These are phyloP conservation scores for Trichechus manatus DNA, from an alignment of 2,113 vertebrate genomes.

Conservation along the genomic window DNA sequence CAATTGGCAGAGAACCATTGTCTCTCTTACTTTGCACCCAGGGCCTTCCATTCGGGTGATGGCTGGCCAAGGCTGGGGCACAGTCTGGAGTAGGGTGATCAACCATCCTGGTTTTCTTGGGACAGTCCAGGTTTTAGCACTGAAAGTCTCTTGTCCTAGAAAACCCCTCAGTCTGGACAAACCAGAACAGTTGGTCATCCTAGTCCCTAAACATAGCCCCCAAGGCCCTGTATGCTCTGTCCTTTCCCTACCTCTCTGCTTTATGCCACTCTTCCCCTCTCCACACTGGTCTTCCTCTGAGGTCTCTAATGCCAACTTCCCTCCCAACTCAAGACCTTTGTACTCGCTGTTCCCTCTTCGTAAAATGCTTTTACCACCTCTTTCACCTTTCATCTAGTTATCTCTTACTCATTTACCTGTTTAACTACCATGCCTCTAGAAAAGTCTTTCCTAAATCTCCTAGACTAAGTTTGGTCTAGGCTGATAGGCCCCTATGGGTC, in stretches of 20 bases:
- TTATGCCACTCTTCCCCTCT: fast-evolving
- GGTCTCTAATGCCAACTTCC: background rate
- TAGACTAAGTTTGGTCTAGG: background rate
- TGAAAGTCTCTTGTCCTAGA: background rate
- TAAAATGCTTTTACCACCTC: background rate
- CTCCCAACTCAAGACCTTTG: background rate
- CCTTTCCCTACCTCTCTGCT: background rate
- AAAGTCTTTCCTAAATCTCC: background rate
- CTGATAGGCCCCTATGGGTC: background rate
- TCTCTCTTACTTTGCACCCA: background rate
- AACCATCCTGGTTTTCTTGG: background rate
- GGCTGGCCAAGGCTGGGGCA: background rate
- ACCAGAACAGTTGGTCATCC: background rate
- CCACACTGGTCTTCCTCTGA: background rate
- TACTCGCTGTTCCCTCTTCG: background rate
- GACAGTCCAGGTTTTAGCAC: background rate
- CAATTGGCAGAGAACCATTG: background rate
- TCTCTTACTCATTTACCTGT: background rate
- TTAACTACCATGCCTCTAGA: background rate
- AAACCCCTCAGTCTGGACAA: background rate
- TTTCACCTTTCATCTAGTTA: background rate
- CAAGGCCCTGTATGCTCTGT: background rate
- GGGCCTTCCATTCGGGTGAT: background rate
- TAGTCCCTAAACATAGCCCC: background rate
- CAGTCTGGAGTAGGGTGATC: too few species aligned